phyloP scores from a whole-genome alignment of 2,797 vertebrate species.

The Phrynocephalus guinanensis region DNA sequence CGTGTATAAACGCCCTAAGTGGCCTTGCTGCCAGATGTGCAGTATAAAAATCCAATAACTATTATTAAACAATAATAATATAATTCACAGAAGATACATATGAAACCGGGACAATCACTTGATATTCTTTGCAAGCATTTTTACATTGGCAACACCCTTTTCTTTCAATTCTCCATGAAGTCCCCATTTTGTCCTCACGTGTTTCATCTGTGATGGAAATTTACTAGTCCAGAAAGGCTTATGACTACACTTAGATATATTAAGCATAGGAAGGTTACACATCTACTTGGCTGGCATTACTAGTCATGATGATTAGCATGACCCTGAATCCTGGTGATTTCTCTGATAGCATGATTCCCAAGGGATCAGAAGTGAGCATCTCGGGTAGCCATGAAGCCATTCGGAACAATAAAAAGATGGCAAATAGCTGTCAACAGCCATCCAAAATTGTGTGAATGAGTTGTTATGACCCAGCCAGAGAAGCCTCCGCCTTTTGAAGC shows the following conservation, averaged over 20 bases:
- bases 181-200: not conserved
- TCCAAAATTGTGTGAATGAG: not conserved
- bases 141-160: not conserved
- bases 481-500: constrained; percentile 1
- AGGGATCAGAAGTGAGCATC: not conserved
- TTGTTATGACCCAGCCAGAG: not conserved
- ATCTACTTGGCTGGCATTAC: not conserved
- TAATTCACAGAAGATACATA: not conserved
- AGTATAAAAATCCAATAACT: too few species aligned
- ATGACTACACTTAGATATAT: not conserved
- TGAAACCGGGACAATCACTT: not conserved
- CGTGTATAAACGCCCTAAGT: too few species aligned
- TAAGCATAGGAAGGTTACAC: not conserved
- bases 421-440: not conserved
- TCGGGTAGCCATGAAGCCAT: not conserved
- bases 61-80: too few species aligned
- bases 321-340: too few species aligned
- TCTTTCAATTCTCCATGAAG: not conserved
- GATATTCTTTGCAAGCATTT: not conserved
- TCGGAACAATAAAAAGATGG: not conserved
- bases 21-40: too few species aligned
- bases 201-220: not conserved
- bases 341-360: too few species aligned
- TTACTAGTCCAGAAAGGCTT: not conserved
- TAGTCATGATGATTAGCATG: not conserved